These are phyloP conservation scores for Danionella dracula DNA, from an alignment of 2,797 vertebrate genomes.

Conservation along the genomic window DNA sequence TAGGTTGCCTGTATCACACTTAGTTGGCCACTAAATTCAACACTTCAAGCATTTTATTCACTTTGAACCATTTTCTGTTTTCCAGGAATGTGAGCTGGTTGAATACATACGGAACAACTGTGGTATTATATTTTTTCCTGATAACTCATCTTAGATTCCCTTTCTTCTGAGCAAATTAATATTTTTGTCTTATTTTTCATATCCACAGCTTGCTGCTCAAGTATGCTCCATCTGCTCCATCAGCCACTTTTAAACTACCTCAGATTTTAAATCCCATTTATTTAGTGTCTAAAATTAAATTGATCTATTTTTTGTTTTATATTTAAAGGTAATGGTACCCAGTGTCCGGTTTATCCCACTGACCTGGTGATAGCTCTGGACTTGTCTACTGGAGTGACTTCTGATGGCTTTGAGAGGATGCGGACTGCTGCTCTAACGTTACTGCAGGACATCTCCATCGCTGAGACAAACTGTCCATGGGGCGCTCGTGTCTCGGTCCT, in stretches of 20 bases:
- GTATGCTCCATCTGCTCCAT: slow-evolving; percentile 9
- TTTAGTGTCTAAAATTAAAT: not conserved
- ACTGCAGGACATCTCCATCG: slow-evolving; percentile 67
- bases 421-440: slow-evolving; percentile 63
- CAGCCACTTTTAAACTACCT: not conserved
- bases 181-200: not conserved
- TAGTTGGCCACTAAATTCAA: too few species aligned
- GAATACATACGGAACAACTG: slow-evolving; percentile 76
- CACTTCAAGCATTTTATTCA: too few species aligned
- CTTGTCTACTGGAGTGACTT: slow-evolving; percentile 70
- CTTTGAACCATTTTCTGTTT: too few species aligned
- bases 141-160: too few species aligned
- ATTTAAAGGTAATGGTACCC: slow-evolving; percentile 45
- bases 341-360: slow-evolving; percentile 75
- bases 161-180: not conserved
- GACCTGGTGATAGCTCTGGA: slow-evolving; percentile 84
- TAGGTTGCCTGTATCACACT: too few species aligned
- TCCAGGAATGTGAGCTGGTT: slow-evolving; percentile 80
- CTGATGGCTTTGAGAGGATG: slow-evolving; percentile 70
- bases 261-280: too few species aligned
- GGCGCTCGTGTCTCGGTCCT: slow-evolving; percentile 77
- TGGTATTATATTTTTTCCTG: slow-evolving; percentile 61
- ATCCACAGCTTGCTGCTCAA: slow-evolving; percentile 38
- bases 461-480: slow-evolving; percentile 77
- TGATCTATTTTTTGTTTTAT: not conserved